Percentiles rank a stretch among this genome's conserved stretches.
These are phyloP conservation scores for Belgica antarctica DNA, from an alignment of 2,888 invertebrate genomes.

Conservation along the genomic window DNA sequence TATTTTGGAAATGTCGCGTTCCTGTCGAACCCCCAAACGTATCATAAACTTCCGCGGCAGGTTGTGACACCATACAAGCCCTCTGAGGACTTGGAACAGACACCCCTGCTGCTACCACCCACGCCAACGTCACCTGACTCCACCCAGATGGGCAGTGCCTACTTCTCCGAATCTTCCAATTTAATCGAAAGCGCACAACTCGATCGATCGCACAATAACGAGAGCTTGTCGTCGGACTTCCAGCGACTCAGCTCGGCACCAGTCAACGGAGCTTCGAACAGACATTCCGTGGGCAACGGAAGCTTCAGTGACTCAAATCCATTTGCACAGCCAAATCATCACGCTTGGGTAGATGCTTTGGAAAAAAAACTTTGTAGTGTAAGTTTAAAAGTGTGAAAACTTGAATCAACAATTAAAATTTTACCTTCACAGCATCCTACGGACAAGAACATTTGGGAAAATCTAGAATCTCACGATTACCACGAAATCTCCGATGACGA, in stretches of 20 bases:
- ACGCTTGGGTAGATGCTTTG: conserved; percentile 25
- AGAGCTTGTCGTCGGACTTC: conserved; percentile 25
- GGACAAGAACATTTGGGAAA: conserved; percentile 24
- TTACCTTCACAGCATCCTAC: conserved; percentile 5
- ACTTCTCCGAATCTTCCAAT: conserved; percentile 51
- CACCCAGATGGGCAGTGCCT: conserved; percentile 55
- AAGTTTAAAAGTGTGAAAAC: neutral
- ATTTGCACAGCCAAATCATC: conserved; percentile 47
- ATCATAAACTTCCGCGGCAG: conserved; percentile 79
- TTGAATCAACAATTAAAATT: neutral
- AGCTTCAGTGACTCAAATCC: conserved; percentile 49
- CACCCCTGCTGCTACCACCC: conserved; percentile 62
- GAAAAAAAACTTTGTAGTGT: conserved; percentile 29
- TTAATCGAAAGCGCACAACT: neutral
- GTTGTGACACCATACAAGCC: conserved; percentile 87
- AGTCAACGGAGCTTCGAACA: neutral
- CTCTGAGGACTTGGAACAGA: conserved; percentile 75
- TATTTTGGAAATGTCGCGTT: conserved; percentile 90
- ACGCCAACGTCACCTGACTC: conserved; percentile 56
- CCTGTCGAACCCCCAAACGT: conserved; percentile 57
- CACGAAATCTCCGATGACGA: conserved; percentile 83
- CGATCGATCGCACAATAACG: conserved; percentile 29
- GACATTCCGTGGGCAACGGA: neutral
- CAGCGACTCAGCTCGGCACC: conserved; percentile 8
- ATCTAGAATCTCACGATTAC: conserved; percentile 63